A percentile compares a stretch with the other conserved stretches of the same genome.
Conservation (phyloP, 2,113 vertebrate species). For the Climacteris rufus region DNA sequence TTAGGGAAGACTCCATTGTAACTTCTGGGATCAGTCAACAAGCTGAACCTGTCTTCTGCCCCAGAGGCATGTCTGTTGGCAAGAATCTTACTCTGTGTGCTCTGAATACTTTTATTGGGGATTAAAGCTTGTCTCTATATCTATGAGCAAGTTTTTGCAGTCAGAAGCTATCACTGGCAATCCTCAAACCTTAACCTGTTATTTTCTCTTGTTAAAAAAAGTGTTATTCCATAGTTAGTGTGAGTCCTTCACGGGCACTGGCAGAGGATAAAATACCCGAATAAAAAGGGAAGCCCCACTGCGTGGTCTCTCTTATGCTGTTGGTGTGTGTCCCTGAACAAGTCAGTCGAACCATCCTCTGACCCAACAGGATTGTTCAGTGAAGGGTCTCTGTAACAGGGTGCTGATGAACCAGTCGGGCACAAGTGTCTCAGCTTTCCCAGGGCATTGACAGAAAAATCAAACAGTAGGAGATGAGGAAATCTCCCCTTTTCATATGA, state of each 20-base stretch:
- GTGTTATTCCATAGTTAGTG: not conserved
- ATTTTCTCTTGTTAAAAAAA: not conserved
- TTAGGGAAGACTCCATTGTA: rapidly evolving
- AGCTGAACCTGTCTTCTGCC: not conserved
- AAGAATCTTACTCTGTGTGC: not conserved
- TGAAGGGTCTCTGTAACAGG: not conserved
- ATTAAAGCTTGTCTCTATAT: not conserved
- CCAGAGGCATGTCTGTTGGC: not conserved
- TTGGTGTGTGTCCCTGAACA: not conserved
- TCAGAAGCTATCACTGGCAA: not conserved
- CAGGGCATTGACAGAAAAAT: not conserved
- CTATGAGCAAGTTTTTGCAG: not conserved
- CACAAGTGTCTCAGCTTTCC: not conserved
- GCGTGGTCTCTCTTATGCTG: not conserved
- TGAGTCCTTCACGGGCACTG: not conserved
- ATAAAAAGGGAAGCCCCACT: not conserved
- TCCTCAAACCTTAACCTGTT: not conserved
- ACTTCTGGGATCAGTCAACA: not conserved
- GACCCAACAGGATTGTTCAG: not conserved
- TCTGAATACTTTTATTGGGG: too few species aligned
- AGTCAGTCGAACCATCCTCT: rapidly evolving
- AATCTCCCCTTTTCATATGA: not conserved
- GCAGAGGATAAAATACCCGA: not conserved
- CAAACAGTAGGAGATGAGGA: not conserved
- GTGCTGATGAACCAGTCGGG: not conserved